Conservation (phyloP, 2,113 vertebrate species). For the Silurus meridionalis region DNA sequence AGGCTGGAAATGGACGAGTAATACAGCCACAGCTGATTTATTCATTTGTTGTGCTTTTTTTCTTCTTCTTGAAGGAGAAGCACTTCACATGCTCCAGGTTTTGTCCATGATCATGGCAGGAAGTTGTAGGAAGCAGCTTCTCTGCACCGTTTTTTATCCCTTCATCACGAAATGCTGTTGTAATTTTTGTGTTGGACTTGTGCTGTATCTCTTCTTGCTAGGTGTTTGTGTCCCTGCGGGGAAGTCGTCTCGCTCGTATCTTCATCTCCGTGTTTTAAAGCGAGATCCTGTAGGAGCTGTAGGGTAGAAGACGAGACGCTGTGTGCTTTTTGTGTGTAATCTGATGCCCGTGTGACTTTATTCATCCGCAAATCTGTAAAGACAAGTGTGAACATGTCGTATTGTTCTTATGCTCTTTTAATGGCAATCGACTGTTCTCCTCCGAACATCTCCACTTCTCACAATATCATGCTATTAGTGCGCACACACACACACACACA, state of each 20-base stretch:
- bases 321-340: background rate
- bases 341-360: background rate
- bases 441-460: background rate
- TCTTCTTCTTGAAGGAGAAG: background rate
- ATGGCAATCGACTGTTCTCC: background rate
- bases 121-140: background rate
- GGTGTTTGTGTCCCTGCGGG: background rate
- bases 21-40: background rate
- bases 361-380: background rate
- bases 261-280: background rate
- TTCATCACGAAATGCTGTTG: background rate
- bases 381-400: background rate
- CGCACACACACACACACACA: too few relatives aligned
- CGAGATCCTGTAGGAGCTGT: too few relatives aligned
- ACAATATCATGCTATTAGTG: background rate
- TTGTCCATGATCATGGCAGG: background rate
- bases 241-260: background rate
- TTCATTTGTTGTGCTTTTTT: background rate
- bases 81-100: background rate
- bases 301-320: background rate
- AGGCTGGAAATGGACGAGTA: conserved; percentile 27
- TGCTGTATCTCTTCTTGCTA: background rate
- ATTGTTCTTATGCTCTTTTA: background rate
- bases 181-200: background rate
- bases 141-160: background rate